phyloP scores from a whole-genome alignment of 2,797 vertebrate genomes.

The Platalea minor region DNA sequence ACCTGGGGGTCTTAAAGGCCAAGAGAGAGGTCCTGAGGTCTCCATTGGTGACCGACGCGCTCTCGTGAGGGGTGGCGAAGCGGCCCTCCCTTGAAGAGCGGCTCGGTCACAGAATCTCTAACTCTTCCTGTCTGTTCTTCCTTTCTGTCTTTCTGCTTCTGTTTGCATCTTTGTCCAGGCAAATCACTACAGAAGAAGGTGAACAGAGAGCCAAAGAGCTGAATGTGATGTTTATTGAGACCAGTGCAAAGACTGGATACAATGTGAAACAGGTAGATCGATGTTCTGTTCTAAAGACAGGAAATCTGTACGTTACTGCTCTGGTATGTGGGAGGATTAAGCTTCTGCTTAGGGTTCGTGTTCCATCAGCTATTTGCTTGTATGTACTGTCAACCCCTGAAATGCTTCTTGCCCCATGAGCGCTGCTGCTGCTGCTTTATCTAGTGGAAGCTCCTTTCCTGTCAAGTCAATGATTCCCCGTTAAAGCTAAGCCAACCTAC shows the following conservation, averaged over 20 bases:
- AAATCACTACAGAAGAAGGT: constrained; percentile 95
- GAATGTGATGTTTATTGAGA: constrained; percentile 98
- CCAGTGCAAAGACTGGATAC: constrained; percentile 96
- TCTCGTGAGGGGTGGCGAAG: background rate
- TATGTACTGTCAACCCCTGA: background rate
- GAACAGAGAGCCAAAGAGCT: constrained; percentile 97
- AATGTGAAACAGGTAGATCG: constrained; percentile 93
- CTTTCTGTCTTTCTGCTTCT: constrained; percentile 9
- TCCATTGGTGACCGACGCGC: background rate
- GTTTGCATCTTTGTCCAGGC: constrained; percentile 72
- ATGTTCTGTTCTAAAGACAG: background rate
- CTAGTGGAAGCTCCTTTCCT: background rate
- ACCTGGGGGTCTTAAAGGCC: background rate
- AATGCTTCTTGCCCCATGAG: background rate
- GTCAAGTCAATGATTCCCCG: background rate
- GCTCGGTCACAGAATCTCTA: background rate
- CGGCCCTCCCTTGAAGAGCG: rapidly evolving
- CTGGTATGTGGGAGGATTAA: background rate
- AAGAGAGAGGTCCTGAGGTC: background rate
- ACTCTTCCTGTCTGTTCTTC: constrained; percentile 27
- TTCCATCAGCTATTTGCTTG: background rate
- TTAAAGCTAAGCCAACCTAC: background rate
- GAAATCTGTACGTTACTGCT: background rate
- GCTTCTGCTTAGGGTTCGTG: background rate
- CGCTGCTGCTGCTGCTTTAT: background rate